These are phyloP conservation scores for Yponomeuta evonymella DNA, from an alignment of 2,888 invertebrate species.

Conservation along the genomic window DNA sequence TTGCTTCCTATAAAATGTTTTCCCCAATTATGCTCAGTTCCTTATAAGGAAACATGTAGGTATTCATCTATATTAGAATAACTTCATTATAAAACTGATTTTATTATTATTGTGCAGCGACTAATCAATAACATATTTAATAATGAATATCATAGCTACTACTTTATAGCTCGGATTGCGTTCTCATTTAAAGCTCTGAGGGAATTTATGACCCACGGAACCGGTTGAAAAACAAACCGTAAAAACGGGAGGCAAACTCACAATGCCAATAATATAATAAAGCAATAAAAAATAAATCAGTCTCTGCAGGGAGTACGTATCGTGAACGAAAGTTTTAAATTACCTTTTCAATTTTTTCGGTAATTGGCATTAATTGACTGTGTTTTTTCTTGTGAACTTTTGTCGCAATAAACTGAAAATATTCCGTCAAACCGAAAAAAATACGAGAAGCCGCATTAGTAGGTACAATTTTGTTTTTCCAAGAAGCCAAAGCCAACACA, in stretches of 20 bases:
- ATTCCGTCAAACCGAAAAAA: not conserved
- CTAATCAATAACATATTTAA: not conserved
- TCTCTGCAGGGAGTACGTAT: slow-evolving; percentile 49
- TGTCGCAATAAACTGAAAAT: not conserved
- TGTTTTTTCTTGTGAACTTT: not conserved
- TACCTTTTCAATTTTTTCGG: slow-evolving; percentile 44
- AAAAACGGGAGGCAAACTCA: slow-evolving; percentile 58
- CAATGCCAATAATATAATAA: slow-evolving; percentile 66
- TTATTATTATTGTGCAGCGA: not conserved
- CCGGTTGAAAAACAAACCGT: slow-evolving; percentile 61
- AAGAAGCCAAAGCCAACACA: not conserved
- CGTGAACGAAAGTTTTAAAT: slow-evolving; percentile 45
- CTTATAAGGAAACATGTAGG: not conserved
- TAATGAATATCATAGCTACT: slow-evolving; percentile 21
- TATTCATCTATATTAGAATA: not conserved
- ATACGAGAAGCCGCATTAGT: not conserved
- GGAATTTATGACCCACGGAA: slow-evolving; percentile 53
- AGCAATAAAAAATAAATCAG: slow-evolving; percentile 55
- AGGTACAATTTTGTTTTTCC: not conserved
- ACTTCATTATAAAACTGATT: not conserved
- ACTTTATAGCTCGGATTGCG: slow-evolving; percentile 44
- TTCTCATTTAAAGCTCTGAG: slow-evolving; percentile 44
- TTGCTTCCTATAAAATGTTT: slow-evolving; percentile 3
- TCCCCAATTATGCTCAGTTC: not conserved
- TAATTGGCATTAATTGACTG: slow-evolving; percentile 43